Conservation (phyloP, 2,797 vertebrate genomes). For the Spondyliosoma cantharus region DNA sequence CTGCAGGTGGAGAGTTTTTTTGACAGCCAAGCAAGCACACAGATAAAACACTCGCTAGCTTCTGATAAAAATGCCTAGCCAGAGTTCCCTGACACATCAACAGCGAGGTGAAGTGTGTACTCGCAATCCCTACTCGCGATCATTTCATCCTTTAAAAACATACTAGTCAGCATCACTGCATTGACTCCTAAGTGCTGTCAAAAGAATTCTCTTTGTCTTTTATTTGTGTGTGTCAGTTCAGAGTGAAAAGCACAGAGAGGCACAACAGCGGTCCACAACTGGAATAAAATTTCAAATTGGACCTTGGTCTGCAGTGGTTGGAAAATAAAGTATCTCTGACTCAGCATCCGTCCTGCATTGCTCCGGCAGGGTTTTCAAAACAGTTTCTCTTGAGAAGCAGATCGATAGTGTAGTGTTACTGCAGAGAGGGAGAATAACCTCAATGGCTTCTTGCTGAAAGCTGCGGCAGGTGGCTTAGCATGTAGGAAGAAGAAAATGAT, state of each 20-base stretch:
- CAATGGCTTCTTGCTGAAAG: slow-evolving; percentile 2
- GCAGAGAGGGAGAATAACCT: slow-evolving; percentile 25
- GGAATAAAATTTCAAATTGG: background rate
- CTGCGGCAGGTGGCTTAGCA: background rate
- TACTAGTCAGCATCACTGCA: background rate
- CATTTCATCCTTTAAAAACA: background rate
- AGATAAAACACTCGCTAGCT: slow-evolving; percentile 52
- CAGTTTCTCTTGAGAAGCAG: background rate
- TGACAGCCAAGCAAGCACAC: slow-evolving; percentile 69
- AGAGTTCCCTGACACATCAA: slow-evolving; percentile 39
- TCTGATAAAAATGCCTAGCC: slow-evolving; percentile 49
- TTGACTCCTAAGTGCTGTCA: background rate
- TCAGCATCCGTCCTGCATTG: slow-evolving; percentile 22
- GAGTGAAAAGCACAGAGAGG: background rate
- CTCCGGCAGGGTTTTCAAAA: slow-evolving; percentile 38
- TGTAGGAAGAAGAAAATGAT: background rate
- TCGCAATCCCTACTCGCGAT: background rate
- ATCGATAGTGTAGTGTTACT: slow-evolving; percentile 37
- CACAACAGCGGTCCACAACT: background rate
- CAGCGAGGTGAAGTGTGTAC: slow-evolving; percentile 20
- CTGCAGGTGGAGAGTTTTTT: slow-evolving; percentile 60
- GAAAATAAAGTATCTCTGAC: slow-evolving; percentile 20
- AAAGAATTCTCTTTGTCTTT: background rate
- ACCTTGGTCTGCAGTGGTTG: background rate
- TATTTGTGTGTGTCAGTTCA: background rate